Conservation (phyloP, 2,113 vertebrate species). For the Dendropsophus ebraccatus region DNA sequence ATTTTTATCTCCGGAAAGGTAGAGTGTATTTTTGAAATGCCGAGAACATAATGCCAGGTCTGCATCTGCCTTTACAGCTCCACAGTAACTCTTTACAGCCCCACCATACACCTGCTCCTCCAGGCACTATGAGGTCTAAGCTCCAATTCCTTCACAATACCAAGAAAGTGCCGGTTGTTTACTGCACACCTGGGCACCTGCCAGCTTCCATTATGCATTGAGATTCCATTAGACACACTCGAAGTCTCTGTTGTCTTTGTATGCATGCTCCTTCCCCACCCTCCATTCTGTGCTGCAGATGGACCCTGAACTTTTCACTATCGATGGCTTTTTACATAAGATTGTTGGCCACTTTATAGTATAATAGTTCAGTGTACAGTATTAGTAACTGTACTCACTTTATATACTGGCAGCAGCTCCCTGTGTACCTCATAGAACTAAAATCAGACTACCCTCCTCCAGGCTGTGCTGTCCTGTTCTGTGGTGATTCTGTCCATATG, state of each 20-base stretch:
- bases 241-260: not conserved
- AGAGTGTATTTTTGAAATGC: not conserved
- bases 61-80: not conserved
- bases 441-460: no score
- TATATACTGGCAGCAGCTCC: no score
- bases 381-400: no score
- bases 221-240: not conserved
- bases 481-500: no score
- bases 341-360: no score
- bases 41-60: not conserved
- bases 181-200: constrained; percentile 7
- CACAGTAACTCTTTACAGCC: not conserved
- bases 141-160: not conserved
- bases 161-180: not conserved
- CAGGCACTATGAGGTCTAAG: not conserved
- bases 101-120: constrained; percentile 9
- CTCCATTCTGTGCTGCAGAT: not conserved
- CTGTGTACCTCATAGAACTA: no score
- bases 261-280: not conserved
- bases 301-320: not conserved
- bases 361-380: no score
- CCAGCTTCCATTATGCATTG: not conserved
- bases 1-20: not conserved
- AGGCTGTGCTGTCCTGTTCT: no score
- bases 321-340: not conserved